Conservation (phyloP, 2,797 vertebrate genomes). For the Craterocephalus amniculus region DNA sequence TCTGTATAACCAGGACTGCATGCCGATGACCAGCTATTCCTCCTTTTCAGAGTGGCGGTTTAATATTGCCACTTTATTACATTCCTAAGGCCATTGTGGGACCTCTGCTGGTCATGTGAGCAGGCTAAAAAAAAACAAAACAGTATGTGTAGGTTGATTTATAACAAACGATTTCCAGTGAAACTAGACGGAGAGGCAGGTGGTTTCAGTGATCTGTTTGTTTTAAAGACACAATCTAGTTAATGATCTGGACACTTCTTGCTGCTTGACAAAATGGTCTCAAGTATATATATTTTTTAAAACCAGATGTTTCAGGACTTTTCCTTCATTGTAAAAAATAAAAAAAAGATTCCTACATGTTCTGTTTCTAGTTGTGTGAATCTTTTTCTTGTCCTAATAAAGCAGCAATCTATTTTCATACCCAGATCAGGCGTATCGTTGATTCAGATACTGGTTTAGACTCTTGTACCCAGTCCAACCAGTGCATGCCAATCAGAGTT, state of each 20-base stretch:
- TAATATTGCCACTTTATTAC: background rate
- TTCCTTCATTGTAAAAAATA: slow-evolving; percentile 25
- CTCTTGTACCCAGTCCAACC: background rate
- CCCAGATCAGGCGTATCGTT: background rate
- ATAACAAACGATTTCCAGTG: slow-evolving; percentile 9
- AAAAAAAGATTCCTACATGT: background rate
- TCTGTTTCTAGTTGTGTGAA: background rate
- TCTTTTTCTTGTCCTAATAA: background rate
- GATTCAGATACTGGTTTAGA: background rate
- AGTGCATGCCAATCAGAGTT: slow-evolving; percentile 10
- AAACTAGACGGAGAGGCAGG: slow-evolving; percentile 12
- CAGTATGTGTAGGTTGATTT: slow-evolving; percentile 1
- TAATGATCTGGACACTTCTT: background rate
- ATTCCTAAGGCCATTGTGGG: background rate
- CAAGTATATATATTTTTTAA: slow-evolving; percentile 1
- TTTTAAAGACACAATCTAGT: no score
- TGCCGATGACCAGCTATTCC: background rate
- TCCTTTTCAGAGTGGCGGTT: slow-evolving; percentile 7
- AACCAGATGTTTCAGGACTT: slow-evolving; percentile 10
- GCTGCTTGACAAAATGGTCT: slow-evolving; percentile 10
- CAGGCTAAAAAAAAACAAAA: background rate
- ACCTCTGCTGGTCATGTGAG: background rate
- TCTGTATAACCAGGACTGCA: slow-evolving; percentile 6
- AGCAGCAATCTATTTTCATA: background rate
- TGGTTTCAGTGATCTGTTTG: slow-evolving; percentile 9